Conservation (phyloP, 2,797 vertebrate species). For the Chaetophractus vellerosus region DNA sequence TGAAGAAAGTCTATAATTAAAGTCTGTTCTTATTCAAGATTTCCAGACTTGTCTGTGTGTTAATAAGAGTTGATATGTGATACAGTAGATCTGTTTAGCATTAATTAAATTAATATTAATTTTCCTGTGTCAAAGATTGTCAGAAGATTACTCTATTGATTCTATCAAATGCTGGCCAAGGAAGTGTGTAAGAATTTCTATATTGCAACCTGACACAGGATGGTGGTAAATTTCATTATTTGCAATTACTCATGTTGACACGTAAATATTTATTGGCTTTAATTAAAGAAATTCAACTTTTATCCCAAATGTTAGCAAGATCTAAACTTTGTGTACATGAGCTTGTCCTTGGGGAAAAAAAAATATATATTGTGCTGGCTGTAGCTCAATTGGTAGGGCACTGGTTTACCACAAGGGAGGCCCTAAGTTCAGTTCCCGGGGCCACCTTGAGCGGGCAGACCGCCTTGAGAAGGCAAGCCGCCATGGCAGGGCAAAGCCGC, state of each 20-base stretch:
- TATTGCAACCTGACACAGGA: not conserved
- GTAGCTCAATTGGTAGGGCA: too few relatives aligned
- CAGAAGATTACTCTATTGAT: too few relatives aligned
- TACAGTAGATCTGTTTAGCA: not conserved
- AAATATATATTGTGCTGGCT: too few relatives aligned
- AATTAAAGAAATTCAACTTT: not conserved
- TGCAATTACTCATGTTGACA: not conserved
- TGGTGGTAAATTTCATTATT: not conserved
- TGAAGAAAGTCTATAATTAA: not conserved
- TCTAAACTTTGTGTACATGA: not conserved
- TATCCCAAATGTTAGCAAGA: not conserved
- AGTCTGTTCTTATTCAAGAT: not conserved
- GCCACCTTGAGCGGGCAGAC: too few relatives aligned
- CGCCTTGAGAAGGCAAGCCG: too few relatives aligned
- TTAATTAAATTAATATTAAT: not conserved
- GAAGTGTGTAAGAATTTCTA: not conserved
- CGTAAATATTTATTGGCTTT: not conserved
- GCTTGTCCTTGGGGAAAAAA: not conserved
- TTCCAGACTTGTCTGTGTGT: not conserved
- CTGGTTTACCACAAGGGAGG: too few relatives aligned
- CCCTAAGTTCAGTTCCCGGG: too few relatives aligned
- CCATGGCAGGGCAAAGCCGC: too few relatives aligned
- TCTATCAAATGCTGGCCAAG: not conserved
- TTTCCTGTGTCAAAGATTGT: not conserved
- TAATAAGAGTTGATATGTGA: not conserved